Evolutionary conservation across 2,797 vertebrate species (phyloP).

Genomic region (Chiloscyllium punctatum): DNA sequence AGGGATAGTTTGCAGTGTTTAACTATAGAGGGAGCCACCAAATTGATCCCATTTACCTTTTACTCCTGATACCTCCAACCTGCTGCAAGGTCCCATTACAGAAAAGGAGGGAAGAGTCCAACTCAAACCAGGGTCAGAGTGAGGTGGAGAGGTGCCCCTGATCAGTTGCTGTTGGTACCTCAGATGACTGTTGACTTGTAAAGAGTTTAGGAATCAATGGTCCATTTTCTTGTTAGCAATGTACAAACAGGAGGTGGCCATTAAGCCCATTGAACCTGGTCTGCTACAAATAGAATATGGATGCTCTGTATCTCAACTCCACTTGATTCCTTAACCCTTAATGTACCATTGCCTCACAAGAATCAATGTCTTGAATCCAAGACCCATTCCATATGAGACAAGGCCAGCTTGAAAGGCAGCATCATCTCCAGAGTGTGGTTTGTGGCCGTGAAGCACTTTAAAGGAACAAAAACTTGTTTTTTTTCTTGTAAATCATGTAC

Average conservation of each 20-base stretch:
- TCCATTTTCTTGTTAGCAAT: not conserved
- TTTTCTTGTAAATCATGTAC: conserved; percentile 8
- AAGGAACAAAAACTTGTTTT: not conserved
- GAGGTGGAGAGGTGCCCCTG: not conserved
- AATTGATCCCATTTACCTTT: not conserved
- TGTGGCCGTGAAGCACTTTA: conserved; percentile 46
- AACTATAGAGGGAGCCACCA: not conserved
- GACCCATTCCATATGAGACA: not conserved
- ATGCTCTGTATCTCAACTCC: not conserved
- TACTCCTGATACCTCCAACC: not conserved
- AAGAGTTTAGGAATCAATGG: not conserved
- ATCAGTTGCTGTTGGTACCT: not conserved
- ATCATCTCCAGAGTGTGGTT: conserved; percentile 33
- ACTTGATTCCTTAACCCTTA: not conserved
- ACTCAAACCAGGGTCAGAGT: not conserved
- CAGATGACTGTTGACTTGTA: not conserved
- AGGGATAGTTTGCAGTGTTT: not conserved
- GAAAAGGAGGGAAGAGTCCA: not conserved
- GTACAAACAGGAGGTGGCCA: too few relatives aligned
- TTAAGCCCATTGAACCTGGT: not conserved
- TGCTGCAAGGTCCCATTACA: not conserved
- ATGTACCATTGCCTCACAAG: not conserved
- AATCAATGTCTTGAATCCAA: not conserved
- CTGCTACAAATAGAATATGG: too few relatives aligned
- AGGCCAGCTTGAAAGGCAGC: not conserved